These are phyloP conservation scores for Megathymus violae DNA, from an alignment of 1,140 invertebrate species.

Conservation along the genomic window DNA sequence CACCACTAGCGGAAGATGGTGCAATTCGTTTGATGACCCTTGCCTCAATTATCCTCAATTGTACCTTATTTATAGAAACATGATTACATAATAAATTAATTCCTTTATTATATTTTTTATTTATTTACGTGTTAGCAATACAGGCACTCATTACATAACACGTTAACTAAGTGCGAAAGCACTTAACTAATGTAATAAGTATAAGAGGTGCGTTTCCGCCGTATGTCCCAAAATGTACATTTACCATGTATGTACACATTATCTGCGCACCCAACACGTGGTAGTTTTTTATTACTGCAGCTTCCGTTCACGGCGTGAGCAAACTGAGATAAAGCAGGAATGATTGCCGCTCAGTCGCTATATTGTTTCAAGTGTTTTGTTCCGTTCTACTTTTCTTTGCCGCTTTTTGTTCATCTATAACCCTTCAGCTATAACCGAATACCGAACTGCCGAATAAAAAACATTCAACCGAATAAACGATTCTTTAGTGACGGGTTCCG, in stretches of 20 bases:
- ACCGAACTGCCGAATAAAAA: constrained; percentile 49
- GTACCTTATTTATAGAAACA: too few relatives aligned
- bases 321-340: constrained; percentile 80
- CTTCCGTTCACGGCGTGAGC: constrained; percentile 73
- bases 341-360: constrained; percentile 77
- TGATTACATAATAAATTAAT: too few relatives aligned
- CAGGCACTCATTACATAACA: too few relatives aligned
- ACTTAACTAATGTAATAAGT: constrained; percentile 22
- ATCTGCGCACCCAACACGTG: constrained; percentile 48
- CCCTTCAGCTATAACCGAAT: constrained; percentile 58
- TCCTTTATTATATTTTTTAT: too few relatives aligned
- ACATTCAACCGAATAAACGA: constrained; percentile 45
- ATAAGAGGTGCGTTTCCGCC: constrained; percentile 36
- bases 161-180: too few relatives aligned
- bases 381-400: constrained; percentile 54
- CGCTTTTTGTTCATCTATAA: constrained; percentile 63
- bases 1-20: too few relatives aligned
- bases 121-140: too few relatives aligned
- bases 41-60: too few relatives aligned
- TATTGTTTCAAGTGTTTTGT: constrained; percentile 80
- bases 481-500: constrained; percentile 38
- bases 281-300: constrained; percentile 78
- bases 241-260: constrained; percentile 17
- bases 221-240: constrained; percentile 32
- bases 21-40: too few relatives aligned